Evolutionary conservation across 2,888 invertebrate genomes (phyloP).

Genomic region (Cryptocheilus praepositus): DNA sequence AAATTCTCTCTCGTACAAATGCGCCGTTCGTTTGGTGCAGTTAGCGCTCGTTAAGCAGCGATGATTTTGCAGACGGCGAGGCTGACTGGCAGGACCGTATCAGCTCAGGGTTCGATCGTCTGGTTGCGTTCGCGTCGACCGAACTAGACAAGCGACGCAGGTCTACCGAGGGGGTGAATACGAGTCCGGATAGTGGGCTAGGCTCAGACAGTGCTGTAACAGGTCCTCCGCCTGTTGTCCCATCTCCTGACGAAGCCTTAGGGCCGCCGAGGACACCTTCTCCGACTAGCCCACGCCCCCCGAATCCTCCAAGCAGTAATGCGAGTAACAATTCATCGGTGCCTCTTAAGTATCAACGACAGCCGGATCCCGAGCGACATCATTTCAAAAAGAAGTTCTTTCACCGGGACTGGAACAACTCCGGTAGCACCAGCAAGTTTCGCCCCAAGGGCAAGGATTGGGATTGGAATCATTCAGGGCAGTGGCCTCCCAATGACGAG

Average conservation of each 20-base stretch:
- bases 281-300: conserved; percentile 76
- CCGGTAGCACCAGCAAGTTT: conserved; percentile 78
- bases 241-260: conserved; percentile 74
- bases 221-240: conserved; percentile 68
- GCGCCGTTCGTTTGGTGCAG: not conserved
- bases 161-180: conserved; percentile 89
- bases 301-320: conserved; percentile 74
- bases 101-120: conserved; percentile 93
- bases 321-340: conserved; percentile 66
- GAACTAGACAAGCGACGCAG: conserved; percentile 91
- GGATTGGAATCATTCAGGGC: conserved; percentile 79
- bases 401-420: conserved; percentile 78
- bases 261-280: conserved; percentile 79
- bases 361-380: conserved; percentile 77
- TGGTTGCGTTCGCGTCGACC: conserved; percentile 94
- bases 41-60: conserved; percentile 3
- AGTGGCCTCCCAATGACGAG: conserved; percentile 71
- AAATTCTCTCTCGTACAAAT: conserved; percentile 45
- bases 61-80: conserved; percentile 80
- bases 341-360: conserved; percentile 65
- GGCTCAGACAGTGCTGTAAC: conserved; percentile 77
- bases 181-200: conserved; percentile 91
- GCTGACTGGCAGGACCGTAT: conserved; percentile 95
- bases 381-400: conserved; percentile 92
- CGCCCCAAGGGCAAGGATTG: conserved; percentile 85